Conservation (phyloP, 2,888 invertebrate genomes). For the Drosophila ustulata region DNA sequence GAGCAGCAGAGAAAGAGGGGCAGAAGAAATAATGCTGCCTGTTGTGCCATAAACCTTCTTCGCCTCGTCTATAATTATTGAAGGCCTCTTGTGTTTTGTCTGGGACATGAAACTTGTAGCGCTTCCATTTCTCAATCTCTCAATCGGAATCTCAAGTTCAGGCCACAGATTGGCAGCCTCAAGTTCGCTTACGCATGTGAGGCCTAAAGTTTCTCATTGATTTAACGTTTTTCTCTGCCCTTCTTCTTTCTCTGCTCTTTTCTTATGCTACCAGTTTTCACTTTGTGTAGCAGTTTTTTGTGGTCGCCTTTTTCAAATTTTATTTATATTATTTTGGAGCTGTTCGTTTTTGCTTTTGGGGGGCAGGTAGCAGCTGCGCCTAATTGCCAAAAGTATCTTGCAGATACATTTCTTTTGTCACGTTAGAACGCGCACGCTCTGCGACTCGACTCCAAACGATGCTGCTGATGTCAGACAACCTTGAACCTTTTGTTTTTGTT, state of each 20-base stretch:
- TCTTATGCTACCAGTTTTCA: conserved; percentile 39
- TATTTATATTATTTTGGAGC: conserved; percentile 17
- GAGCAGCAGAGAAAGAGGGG: neutral
- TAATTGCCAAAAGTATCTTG: conserved; percentile 73
- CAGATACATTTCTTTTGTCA: conserved; percentile 78
- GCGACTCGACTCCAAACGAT: neutral
- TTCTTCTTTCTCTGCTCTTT: neutral
- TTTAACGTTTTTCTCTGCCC: conserved; percentile 16
- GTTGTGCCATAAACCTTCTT: conserved; percentile 45
- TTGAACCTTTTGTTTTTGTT: conserved; percentile 72
- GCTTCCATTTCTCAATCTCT: conserved; percentile 56
- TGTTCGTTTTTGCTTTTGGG: conserved; percentile 1
- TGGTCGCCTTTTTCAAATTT: conserved; percentile 12
- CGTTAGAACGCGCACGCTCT: conserved; percentile 60
- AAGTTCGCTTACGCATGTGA: conserved; percentile 50
- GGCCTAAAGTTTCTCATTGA: conserved; percentile 48
- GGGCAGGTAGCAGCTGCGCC: conserved; percentile 76
- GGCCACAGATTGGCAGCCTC: conserved; percentile 50
- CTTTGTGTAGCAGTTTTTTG: conserved; percentile 20
- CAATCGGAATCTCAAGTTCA: conserved; percentile 64
- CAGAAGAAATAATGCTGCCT: conserved; percentile 22
- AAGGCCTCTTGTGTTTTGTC: conserved; percentile 26
- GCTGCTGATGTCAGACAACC: conserved; percentile 74
- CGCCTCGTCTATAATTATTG: conserved; percentile 63
- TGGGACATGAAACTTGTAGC: conserved; percentile 67